These are phyloP conservation scores for Thamnaconus septentrionalis DNA, from an alignment of 2,113 vertebrate genomes.

Conservation along the genomic window DNA sequence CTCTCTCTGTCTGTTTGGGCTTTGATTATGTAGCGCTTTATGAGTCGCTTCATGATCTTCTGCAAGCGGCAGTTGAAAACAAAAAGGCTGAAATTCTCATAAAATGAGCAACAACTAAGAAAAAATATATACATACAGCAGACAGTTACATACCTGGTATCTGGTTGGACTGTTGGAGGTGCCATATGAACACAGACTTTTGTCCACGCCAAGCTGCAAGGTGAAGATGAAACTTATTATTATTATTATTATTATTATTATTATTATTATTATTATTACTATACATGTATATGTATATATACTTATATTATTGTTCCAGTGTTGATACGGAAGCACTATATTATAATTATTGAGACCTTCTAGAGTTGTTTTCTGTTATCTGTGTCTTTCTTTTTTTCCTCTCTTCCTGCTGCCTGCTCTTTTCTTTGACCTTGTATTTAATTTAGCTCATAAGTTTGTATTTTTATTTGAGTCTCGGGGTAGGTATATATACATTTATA, in stretches of 20 bases:
- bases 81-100: neutral
- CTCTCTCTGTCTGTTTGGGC: conserved; percentile 93
- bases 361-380: no score
- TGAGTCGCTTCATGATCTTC: conserved; percentile 98
- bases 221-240: conserved; percentile 25
- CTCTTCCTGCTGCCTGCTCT: no score
- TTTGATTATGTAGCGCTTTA: conserved; percentile 96
- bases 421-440: no score
- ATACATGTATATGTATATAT: neutral
- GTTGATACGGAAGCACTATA: no score
- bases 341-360: no score
- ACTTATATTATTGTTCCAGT: no score
- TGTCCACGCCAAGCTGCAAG: conserved; percentile 66
- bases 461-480: no score
- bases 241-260: neutral
- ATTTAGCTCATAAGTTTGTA: no score
- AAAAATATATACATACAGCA: no score
- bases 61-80: conserved; percentile 49
- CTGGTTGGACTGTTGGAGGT: conserved; percentile 35
- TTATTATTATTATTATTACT: neutral
- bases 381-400: no score
- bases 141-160: conserved; percentile 56
- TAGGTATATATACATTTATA: no score
- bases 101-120: neutral
- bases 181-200: conserved; percentile 38